A percentile compares a stretch with the other conserved stretches of the same genome.
phyloP scores from a whole-genome alignment of 37 sponge, comb jelly and placozoan genomes.

The Tethya wilhelma region DNA sequence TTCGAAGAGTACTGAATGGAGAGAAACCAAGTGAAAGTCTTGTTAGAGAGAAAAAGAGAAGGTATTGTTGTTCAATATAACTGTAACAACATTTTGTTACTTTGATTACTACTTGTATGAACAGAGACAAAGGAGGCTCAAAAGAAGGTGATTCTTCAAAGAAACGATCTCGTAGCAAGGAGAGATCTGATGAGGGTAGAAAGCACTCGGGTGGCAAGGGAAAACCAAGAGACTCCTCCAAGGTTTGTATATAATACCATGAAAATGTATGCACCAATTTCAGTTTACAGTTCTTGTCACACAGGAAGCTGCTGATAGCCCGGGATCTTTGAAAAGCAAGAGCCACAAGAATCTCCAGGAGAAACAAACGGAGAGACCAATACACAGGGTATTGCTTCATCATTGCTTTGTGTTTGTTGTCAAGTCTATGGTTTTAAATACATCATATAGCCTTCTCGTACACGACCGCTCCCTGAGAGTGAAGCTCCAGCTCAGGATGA shows the following conservation, averaged over 20 bases:
- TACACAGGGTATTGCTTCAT: constrained; percentile 27
- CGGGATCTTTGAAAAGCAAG: background rate
- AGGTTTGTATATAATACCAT: background rate
- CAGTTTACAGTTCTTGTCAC: no score
- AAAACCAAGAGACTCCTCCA: background rate
- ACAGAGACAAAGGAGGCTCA: background rate
- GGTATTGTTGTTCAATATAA: constrained; percentile 12
- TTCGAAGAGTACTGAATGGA: constrained; percentile 74
- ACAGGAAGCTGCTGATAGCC: background rate
- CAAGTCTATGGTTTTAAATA: background rate
- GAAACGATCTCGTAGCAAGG: constrained; percentile 17
- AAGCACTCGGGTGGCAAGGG: background rate
- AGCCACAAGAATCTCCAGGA: constrained; percentile 6
- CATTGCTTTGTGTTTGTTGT: no score
- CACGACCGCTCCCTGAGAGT: background rate
- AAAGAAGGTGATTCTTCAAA: background rate
- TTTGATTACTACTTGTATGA: background rate
- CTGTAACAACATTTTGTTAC: no score
- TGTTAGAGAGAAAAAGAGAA: constrained; percentile 38
- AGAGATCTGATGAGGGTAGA: background rate
- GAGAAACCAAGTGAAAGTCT: constrained; percentile 60
- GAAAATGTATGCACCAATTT: background rate
- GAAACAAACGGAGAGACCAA: background rate
- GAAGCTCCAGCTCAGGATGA: background rate
- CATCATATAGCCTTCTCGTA: constrained; percentile 5